Base-by-base conservation (phyloP, 1,140 invertebrate genomes). In the Megalonaias nervosa region DNA sequence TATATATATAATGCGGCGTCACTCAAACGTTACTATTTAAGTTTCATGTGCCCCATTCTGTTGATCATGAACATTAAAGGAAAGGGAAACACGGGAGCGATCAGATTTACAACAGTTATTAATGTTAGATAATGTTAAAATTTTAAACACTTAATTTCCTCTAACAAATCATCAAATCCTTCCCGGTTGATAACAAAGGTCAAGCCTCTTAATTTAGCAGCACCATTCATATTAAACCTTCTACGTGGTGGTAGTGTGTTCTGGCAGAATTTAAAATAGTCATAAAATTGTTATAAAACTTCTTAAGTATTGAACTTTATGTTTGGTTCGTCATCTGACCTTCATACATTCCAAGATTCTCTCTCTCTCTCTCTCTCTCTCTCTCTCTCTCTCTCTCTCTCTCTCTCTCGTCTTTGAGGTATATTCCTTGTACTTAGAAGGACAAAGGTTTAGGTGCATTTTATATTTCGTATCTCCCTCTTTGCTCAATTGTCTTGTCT, bases 401-500 rank as follows among this genome's bases (percentile, higher is more conserved):
- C 38, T 38, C 38, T 38, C 38, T 38, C 38, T 38, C 5, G 2
- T 3, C 6, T 6, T 38, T 6, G 31, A 38, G n/a, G 2, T 61
- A 38, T 13, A 58, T 19, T 17, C 48, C 19, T 38, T 26, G 21
- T 21, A 2, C 19, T n/a, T 17, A 48, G 59, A 19, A 58, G 17
- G 58, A 26, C 70, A 38, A 21, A n/a, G 16, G 13, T 69, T 21
- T 62, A 1, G 56, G 70, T 71, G 70, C 23, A 55, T 68, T 17
- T 68, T 38, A 14, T 4, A 55, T n/a, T 4, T 15, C 57, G 1
- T 14, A 2, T 56, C 13, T 21, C 55, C 59, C 2, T 48, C 31
- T 55, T 71, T 55, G n/a, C 65, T 75, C 65, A 48, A 65, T 75
- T 66, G n/a, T 31, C 68, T 64, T 75, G 66, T 69, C 26, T 26